These are phyloP conservation scores for Collichthys lucidus DNA, from an alignment of 2,113 vertebrate species.

Conservation along the genomic window DNA sequence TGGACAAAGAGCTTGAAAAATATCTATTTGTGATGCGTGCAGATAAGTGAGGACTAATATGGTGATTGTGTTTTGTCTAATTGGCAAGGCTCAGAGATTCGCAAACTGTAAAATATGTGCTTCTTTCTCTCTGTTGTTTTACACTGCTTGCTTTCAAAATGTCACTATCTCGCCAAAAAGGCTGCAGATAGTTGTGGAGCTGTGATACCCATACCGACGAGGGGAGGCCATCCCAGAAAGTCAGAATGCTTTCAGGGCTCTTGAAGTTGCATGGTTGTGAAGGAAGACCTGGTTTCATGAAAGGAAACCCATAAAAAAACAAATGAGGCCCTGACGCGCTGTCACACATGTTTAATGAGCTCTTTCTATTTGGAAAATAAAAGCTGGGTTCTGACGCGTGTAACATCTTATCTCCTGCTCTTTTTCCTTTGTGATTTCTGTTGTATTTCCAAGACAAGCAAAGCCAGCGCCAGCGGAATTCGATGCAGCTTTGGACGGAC, in stretches of 20 bases:
- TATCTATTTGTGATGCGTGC: constrained; percentile 70
- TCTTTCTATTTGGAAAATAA: constrained; percentile 56
- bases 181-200: constrained; percentile 25
- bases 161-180: constrained; percentile 38
- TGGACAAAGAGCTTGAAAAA: constrained; percentile 61
- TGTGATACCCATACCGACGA: constrained; percentile 36
- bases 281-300: constrained; percentile 38
- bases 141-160: constrained; percentile 30
- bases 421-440: constrained; percentile 73
- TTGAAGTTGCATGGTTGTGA: constrained; percentile 28
- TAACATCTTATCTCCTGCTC: constrained; percentile 71
- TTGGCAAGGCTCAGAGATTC: constrained; percentile 75
- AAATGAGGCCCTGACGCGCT: constrained; percentile 29
- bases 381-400: constrained; percentile 65
- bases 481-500: constrained; percentile 40
- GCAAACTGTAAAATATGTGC: constrained; percentile 77
- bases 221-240: constrained; percentile 2
- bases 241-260: not conserved
- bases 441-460: constrained; percentile 83
- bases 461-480: constrained; percentile 70
- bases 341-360: constrained; percentile 66
- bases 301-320: constrained; percentile 49
- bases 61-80: constrained; percentile 80
- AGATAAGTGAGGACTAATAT: constrained; percentile 80
- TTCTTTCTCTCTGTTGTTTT: constrained; percentile 47